Base-by-base conservation (phyloP, 2,888 invertebrate genomes). In the Apodemia duryi region DNA sequence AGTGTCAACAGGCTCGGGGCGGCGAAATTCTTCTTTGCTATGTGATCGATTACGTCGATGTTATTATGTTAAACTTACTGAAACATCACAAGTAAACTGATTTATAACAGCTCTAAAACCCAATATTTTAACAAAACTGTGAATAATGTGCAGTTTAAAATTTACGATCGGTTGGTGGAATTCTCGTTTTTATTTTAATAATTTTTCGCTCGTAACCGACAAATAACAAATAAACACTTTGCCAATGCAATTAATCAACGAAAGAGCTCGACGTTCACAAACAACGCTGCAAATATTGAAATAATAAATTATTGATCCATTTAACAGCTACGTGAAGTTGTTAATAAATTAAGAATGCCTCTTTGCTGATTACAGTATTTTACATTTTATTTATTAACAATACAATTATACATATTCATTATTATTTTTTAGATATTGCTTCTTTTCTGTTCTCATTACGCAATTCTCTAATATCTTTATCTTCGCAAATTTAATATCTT, bases 191-290 rank as follows among this genome's bases (percentile, higher is more conserved):
- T 10, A n/a, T 60, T 28, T 21, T 51, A 41, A 64, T 68, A 71
- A 65, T 71, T 70, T 70, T 70, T 68, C 68, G 67, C 67, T 65
- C 41, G 65, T 61, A 67, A 63, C 68, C 66, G 62, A 68, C 71
- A 71, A 69, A 71, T 66, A 69, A 70, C 70, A 72, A 73, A 72
- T 71, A 73, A 70, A 71, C 72, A 73, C 69, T 67, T 68, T 54
- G 66, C 67, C 70, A 67, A 71, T 70, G 73, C 70, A 72, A 73
- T 72, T 73, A 73, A 73, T 73, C 73, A 71, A 73, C 70, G 73
- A 65, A 69, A 71, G 69, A 69, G 70, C 69, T 60, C 65, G 60
- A 32, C 67, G 67, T 70, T 68, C 67, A 61, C 66, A 69, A 69
- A 69, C 69, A 67, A 54, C 54, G 57, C 38, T 43, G 52, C 62